phyloP scores from a whole-genome alignment of 1,140 invertebrate species.

The Metopolophium dirhodum region DNA sequence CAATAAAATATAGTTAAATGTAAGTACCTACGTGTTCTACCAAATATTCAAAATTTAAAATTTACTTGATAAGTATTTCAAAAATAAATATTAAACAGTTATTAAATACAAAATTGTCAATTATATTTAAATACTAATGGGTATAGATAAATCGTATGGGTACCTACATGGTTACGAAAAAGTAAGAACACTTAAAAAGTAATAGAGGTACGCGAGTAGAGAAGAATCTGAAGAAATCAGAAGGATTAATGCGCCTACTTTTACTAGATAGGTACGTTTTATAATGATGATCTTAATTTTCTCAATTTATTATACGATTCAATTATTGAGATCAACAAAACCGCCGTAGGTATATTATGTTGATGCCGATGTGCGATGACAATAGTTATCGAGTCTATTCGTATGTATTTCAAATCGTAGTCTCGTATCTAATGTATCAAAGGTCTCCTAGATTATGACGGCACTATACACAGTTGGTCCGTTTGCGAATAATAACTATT shows the following conservation, averaged over 20 bases:
- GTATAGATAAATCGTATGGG: neutral
- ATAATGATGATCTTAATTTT: too few species aligned
- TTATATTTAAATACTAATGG: neutral
- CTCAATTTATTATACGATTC: too few species aligned
- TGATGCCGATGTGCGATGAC: neutral
- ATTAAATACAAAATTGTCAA: neutral
- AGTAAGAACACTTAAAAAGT: neutral
- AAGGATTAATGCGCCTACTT: neutral
- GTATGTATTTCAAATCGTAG: neutral
- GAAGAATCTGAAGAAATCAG: neutral
- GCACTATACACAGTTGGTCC: neutral
- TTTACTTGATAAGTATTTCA: neutral
- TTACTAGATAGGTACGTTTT: too few species aligned
- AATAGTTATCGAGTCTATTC: neutral
- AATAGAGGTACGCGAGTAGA: neutral
- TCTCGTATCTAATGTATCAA: neutral
- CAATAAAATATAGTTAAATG: neutral
- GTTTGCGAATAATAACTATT: slow-evolving; percentile 1
- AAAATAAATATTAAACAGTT: neutral
- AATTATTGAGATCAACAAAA: neutral
- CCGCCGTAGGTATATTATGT: neutral
- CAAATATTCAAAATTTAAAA: neutral
- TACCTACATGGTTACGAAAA: neutral
- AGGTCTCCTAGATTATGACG: neutral
- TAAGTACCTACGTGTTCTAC: neutral